Evolutionary conservation across 2,797 vertebrate genomes (phyloP).

Genomic region (Pitangus sulphuratus): DNA sequence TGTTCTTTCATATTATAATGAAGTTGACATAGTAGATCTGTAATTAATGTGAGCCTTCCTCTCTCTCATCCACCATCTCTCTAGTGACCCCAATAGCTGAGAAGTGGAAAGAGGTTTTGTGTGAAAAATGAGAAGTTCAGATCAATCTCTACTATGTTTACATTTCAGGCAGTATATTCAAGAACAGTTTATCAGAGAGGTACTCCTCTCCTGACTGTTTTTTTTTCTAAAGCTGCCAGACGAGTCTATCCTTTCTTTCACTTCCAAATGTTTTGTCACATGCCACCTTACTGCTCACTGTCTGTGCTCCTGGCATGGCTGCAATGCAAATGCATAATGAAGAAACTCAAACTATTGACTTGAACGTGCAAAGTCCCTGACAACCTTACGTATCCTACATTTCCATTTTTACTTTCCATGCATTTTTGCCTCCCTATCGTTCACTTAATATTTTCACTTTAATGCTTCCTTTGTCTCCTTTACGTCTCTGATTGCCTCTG

Average conservation of each 20-base stretch:
- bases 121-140: conserved; percentile 16
- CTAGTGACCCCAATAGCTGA: neutral
- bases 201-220: neutral
- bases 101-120: neutral
- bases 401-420: neutral
- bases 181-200: neutral
- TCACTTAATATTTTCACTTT: conserved; percentile 36
- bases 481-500: conserved; percentile 17
- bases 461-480: conserved; percentile 16
- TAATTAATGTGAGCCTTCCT: conserved; percentile 7
- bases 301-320: neutral
- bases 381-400: neutral
- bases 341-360: neutral
- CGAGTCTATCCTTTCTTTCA: neutral
- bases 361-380: neutral
- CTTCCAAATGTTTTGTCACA: neutral
- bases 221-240: neutral
- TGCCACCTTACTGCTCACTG: neutral
- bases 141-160: neutral
- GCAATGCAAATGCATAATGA: neutral
- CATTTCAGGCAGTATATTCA: conserved; percentile 12
- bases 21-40: conserved; percentile 9
- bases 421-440: neutral
- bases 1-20: neutral
- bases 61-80: neutral